Evolutionary conservation across 2,797 vertebrate species (phyloP).

Genomic region (Acrossocheilus fasciatus): DNA sequence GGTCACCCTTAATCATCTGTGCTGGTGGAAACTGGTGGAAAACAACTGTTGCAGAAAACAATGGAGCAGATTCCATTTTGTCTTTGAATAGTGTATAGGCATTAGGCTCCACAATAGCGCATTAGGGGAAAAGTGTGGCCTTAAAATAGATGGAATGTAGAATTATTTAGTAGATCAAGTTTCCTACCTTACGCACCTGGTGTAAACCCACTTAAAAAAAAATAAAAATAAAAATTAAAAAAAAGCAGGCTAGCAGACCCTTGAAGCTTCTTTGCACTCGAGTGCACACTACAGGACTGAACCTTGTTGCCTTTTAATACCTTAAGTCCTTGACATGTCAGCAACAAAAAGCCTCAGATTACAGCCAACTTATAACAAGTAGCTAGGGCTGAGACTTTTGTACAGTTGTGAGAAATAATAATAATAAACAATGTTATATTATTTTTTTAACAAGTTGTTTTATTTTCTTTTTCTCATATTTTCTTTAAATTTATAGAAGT

Average conservation of each 20-base stretch:
- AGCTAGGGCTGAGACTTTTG: background rate
- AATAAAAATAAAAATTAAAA: background rate
- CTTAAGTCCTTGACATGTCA: background rate
- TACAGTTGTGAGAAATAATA: background rate
- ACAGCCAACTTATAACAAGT: background rate
- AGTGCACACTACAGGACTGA: background rate
- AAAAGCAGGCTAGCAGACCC: background rate
- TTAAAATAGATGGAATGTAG: conserved; percentile 70
- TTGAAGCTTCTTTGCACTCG: background rate
- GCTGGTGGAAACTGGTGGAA: conserved; percentile 73
- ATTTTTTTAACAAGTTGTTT: no score
- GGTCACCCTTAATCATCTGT: conserved; percentile 76
- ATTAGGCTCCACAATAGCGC: conserved; percentile 71
- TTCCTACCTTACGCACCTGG: background rate
- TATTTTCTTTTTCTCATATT: no score
- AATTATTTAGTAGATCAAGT: conserved; percentile 20
- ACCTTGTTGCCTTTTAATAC: background rate
- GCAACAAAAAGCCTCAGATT: background rate
- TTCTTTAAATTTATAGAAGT: no score
- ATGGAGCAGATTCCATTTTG: conserved; percentile 58
- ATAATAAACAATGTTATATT: no score
- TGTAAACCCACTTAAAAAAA: background rate
- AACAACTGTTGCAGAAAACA: conserved; percentile 53
- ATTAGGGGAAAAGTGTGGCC: conserved; percentile 65
- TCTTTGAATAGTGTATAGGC: conserved; percentile 72